Evolutionary conservation across 2,113 vertebrate genomes (phyloP), one percentile per base, ranked within the genome.

Genomic region (Acanthisitta chloris): DNA sequence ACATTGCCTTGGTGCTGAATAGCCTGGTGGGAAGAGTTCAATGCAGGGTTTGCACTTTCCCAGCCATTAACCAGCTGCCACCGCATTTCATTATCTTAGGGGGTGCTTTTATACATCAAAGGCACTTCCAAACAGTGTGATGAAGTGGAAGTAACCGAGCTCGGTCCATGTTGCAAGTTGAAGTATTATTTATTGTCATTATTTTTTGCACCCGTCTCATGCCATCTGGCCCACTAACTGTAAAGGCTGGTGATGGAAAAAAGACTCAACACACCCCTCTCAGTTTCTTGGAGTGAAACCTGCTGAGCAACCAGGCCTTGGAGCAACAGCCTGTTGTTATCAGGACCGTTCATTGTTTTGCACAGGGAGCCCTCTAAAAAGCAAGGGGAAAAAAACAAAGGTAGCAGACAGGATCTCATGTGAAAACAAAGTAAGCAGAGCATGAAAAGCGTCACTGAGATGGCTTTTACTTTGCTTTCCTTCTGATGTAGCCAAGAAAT

Each of bases 31-130:
- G 92, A 96, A 96, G 95, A 96, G 98, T 98, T 98, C 98, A 98
- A 94, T 96, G 97, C 97, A 96, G 96, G 97, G 98, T 98, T 98
- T 98, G 97, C 97, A 98, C 96, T 98, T 98, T 98, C 98, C 98
- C 98, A 98, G 98, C 98, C 98, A 98, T 98, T 98, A 97, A 94
- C 98, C 98, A 98, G 98, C 98, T 98, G 98, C 98, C 97, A 98
- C 97, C 8, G 97, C 97, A 98, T 98, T 98, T 98, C 98, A 98
- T 98, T 98, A 98, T 98, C 97, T 97, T 93, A 78, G 95, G 80
- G 96, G 64, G 59, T 85, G 94, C 91, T 96, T 98, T 97, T 97
- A 64, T 97, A 98, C 97, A 98, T 98, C 97, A 98, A 98, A 98
- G 98, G 95, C 46, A 92, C 94, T 97, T 96, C 97, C 97, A 98